Evolutionary conservation across 2,888 invertebrate genomes (phyloP).

Genomic region (Alloscopus bannaensis): DNA sequence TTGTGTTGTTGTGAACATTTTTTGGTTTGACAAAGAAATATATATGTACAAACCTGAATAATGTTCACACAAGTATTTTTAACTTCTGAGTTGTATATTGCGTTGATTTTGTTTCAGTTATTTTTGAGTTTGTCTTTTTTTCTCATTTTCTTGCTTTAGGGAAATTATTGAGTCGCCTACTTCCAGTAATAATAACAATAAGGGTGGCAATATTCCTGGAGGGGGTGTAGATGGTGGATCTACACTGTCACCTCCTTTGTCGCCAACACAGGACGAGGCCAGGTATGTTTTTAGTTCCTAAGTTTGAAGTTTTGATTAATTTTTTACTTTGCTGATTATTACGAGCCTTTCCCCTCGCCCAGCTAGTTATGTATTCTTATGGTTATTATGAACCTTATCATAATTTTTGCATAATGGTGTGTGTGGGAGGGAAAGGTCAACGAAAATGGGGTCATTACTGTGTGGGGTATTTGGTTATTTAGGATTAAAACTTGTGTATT

Average conservation of each 20-base stretch:
- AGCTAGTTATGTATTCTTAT: too few species aligned
- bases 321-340: too few species aligned
- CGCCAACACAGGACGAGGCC: slow-evolving; percentile 70
- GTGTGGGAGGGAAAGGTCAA: too few species aligned
- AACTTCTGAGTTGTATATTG: slow-evolving; percentile 6
- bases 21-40: too few species aligned
- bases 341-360: too few species aligned
- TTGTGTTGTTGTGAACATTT: too few species aligned
- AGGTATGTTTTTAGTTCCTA: slow-evolving; percentile 60
- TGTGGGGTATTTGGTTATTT: too few species aligned
- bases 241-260: slow-evolving; percentile 70
- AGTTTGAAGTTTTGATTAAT: slow-evolving; percentile 2
- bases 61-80: too few species aligned
- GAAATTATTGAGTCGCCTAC: slow-evolving; percentile 65
- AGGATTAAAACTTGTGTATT: slow-evolving; percentile 3
- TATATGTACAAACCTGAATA: too few species aligned
- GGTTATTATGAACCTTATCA: too few species aligned
- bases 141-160: slow-evolving; percentile 30
- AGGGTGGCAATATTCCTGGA: slow-evolving; percentile 47
- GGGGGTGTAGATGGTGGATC: slow-evolving; percentile 62
- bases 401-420: too few species aligned
- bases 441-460: too few species aligned
- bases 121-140: slow-evolving; percentile 38
- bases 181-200: slow-evolving; percentile 51
- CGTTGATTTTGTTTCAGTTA: slow-evolving; percentile 25